A percentile compares a stretch with the other conserved stretches of the same genome.
Evolutionary conservation across 1,140 invertebrate species (phyloP).

Genomic region (Macrobrachium rosenbergii): DNA sequence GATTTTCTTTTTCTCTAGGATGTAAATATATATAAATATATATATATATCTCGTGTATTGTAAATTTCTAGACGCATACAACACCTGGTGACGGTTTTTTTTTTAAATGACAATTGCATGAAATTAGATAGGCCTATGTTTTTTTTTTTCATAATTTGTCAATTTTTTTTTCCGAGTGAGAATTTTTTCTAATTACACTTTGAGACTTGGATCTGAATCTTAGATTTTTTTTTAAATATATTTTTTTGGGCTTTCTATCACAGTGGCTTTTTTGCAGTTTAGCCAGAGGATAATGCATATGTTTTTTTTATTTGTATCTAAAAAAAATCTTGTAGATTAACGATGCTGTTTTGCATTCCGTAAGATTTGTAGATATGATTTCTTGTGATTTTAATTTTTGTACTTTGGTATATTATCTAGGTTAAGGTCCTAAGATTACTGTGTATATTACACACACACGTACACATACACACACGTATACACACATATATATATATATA

Average conservation of each 20-base stretch:
- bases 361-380: slow-evolving; percentile 15
- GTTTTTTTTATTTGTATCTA: background rate
- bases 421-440: background rate
- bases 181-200: too few species aligned
- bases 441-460: background rate
- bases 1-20: slow-evolving; percentile 39
- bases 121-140: too few species aligned
- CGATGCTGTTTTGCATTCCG: slow-evolving; percentile 37
- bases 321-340: slow-evolving; percentile 12
- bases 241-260: too few species aligned
- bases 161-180: too few species aligned
- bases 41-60: slow-evolving; percentile 47
- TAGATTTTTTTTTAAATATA: too few species aligned
- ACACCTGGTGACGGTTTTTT: slow-evolving; percentile 7
- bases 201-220: too few species aligned
- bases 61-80: slow-evolving; percentile 32
- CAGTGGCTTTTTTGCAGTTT: background rate
- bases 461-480: background rate
- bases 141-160: too few species aligned
- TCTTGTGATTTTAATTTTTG: slow-evolving; percentile 16
- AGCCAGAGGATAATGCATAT: background rate
- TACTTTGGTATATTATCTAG: background rate
- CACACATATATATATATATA: too few species aligned
- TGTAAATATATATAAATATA: slow-evolving; percentile 39
- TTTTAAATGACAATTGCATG: background rate